phyloP scores from a whole-genome alignment of 2,113 vertebrate species.

The Xerus inauris region DNA sequence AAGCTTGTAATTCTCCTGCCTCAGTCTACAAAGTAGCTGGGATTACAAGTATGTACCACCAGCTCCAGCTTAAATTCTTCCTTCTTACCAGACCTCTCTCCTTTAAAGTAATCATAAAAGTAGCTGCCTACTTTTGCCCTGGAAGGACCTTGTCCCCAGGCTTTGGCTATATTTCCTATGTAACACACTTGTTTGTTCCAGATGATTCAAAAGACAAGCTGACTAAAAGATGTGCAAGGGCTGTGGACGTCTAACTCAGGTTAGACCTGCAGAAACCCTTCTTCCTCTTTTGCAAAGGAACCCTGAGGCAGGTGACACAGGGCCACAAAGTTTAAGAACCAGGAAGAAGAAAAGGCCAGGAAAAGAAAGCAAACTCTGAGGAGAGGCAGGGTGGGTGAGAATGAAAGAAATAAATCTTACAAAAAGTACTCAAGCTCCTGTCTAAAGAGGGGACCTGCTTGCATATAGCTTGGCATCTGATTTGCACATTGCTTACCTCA shows the following conservation, averaged over 20 bases:
- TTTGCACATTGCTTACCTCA: constrained; percentile 15
- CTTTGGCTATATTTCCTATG: constrained; percentile 9
- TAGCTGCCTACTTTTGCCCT: neutral
- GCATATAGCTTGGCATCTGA: neutral
- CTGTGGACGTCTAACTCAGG: neutral
- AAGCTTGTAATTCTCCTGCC: neutral
- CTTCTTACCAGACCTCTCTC: constrained; percentile 23
- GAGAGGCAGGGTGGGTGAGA: neutral
- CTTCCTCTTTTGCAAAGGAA: neutral
- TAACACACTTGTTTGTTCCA: constrained; percentile 19
- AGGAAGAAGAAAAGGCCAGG: neutral
- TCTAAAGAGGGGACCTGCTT: neutral
- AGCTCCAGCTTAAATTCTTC: constrained; percentile 32
- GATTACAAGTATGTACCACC: neutral
- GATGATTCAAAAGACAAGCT: constrained; percentile 21
- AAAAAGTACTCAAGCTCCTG: neutral
- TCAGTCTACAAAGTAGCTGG: neutral
- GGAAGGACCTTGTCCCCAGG: neutral
- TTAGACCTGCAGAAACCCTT: neutral
- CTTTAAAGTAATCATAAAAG: neutral
- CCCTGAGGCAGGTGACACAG: neutral
- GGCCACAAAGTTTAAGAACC: neutral
- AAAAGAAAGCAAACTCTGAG: constrained; percentile 28
- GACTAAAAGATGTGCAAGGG: neutral
- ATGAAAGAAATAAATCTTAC: constrained; percentile 36